Base-by-base conservation (phyloP, 2,797 vertebrate genomes). In the Gallinago nigripennis region DNA sequence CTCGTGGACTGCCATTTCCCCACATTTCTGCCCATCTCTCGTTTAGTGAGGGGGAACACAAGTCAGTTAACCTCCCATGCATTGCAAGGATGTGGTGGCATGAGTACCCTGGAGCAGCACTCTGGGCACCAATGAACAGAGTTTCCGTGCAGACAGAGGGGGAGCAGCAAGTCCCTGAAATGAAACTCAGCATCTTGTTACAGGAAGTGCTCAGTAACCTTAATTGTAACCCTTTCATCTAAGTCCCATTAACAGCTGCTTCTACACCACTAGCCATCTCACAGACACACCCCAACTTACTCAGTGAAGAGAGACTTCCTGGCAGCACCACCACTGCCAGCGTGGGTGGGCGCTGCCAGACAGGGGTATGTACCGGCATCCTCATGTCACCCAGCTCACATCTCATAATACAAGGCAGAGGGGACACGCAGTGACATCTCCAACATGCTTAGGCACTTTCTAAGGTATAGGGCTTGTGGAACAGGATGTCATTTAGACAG, bases 101-200 rank as follows among this genome's bases (percentile, higher is more conserved):
- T 0, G 0, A 61, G 54, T 1, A 1, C 20, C 45, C 61, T 2
- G 0, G 25, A 31, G 46, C 48, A 75, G 84, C 65, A 19, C 23
- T 46, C 30, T 14, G 43, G 63, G 66, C 86, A 79, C 12, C 35
- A 46, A 5, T 0, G 0, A 37, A 8, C 0, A 0, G 39, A 72
- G 70, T 2, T 60, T 33, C 66, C 16, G 31, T 68, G 58, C 43
- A 69, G 56, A 37, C 1, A 0, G 30, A 56, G 28, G 11, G 18
- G 6, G 31, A 19, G 16, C 2, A 0, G 39, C 39, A 19, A 0
- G 1, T 51, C 46, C 56, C 53, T 68, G 71, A 65, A 58, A 11
- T 1, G 1, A 87, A 80, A 66, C 30, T 16, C 64, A 91, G 69
- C 72, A 69, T 30, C 58, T 82, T 39, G 61, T 31, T 65, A 46